These are phyloP conservation scores for Tragelaphus buxtoni DNA, from an alignment of 2,113 vertebrate genomes.

Conservation along the genomic window DNA sequence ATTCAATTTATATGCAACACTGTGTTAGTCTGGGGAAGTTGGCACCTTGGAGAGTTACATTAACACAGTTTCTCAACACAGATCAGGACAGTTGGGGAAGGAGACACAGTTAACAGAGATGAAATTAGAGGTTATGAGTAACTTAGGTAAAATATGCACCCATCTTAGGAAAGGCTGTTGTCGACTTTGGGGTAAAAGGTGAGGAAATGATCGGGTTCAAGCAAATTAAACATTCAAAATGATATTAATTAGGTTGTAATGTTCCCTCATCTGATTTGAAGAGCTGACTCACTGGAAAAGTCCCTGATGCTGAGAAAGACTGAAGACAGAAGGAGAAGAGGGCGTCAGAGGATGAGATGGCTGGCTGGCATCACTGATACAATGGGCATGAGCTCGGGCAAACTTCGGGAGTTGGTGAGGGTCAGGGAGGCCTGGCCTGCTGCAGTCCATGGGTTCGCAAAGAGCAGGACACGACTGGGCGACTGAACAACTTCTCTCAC, in stretches of 20 bases:
- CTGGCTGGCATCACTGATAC: not conserved
- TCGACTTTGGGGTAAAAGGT: not conserved
- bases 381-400: not conserved
- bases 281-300: not conserved
- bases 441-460: not conserved
- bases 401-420: not conserved
- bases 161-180: not conserved
- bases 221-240: not conserved
- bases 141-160: not conserved
- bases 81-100: not conserved
- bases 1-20: not conserved
- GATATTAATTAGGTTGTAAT: not conserved
- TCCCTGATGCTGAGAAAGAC: not conserved
- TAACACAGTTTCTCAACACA: not conserved
- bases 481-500: not conserved
- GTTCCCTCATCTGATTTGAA: not conserved
- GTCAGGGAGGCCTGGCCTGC: not conserved
- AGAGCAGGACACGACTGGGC: not conserved
- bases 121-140: not conserved
- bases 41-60: not conserved
- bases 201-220: not conserved
- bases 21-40: not conserved
- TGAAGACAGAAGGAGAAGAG: not conserved
- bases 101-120: not conserved
- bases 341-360: not conserved